Evolutionary conservation across 2,797 vertebrate species (phyloP).

Genomic region (Sparus aurata): DNA sequence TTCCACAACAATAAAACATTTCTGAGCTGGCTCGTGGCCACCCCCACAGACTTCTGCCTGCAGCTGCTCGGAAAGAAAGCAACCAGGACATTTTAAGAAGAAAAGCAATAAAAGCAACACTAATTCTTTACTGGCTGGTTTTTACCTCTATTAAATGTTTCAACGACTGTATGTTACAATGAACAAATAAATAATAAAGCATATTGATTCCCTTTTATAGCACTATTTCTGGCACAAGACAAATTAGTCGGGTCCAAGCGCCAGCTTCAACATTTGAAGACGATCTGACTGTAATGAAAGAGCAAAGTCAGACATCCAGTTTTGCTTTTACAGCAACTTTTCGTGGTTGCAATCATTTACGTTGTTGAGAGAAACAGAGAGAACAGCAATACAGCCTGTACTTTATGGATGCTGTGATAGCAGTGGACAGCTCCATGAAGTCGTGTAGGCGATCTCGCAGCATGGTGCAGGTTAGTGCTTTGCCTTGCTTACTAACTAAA

Average conservation of each 20-base stretch:
- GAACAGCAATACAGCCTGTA: not conserved
- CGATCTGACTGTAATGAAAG: conserved; percentile 8
- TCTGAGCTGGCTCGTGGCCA: conserved; percentile 67
- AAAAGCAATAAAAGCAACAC: conserved; percentile 69
- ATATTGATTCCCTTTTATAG: conserved; percentile 57
- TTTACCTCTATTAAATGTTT: conserved; percentile 62
- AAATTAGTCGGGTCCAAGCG: conserved; percentile 2
- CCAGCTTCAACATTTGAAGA: conserved; percentile 34
- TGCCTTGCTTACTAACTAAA: conserved; percentile 2
- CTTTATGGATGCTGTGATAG: not conserved
- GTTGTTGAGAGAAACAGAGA: not conserved
- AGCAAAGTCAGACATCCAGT: conserved; percentile 28
- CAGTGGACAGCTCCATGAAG: conserved; percentile 2
- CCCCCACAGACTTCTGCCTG: conserved; percentile 59
- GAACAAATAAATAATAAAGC: conserved; percentile 67
- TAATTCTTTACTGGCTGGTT: conserved; percentile 66
- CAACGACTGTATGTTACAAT: conserved; percentile 57
- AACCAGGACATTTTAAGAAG: conserved; percentile 63
- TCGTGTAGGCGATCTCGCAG: not conserved
- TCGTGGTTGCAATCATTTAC: conserved; percentile 7
- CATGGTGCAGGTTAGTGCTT: not conserved
- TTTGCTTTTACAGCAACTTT: conserved; percentile 41
- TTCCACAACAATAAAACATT: conserved; percentile 79
- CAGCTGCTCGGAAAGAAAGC: conserved; percentile 61
- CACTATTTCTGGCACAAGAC: conserved; percentile 45